These are phyloP conservation scores for Poecilia wingei DNA, from an alignment of 2,797 vertebrate genomes.

Conservation along the genomic window DNA sequence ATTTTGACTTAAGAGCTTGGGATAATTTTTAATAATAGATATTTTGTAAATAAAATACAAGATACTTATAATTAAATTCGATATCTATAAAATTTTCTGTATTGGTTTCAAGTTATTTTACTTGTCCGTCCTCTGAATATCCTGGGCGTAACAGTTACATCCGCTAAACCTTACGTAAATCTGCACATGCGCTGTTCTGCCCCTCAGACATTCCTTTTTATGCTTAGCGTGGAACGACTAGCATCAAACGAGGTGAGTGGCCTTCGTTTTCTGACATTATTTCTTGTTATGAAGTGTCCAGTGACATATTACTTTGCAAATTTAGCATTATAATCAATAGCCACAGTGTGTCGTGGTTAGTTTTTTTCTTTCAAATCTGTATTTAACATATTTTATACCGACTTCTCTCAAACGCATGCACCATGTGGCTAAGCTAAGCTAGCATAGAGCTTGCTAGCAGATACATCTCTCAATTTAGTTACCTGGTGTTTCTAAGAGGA, in stretches of 20 bases:
- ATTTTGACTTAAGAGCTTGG: too few species aligned
- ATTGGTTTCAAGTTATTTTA: neutral
- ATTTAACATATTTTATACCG: slow-evolving; percentile 5
- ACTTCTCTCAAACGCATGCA: slow-evolving; percentile 44
- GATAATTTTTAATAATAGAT: neutral
- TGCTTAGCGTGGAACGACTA: slow-evolving; percentile 75
- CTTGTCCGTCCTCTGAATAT: neutral
- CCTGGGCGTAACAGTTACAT: neutral
- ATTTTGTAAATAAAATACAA: neutral
- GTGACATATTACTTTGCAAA: accelerated
- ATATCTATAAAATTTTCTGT: neutral
- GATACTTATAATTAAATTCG: neutral
- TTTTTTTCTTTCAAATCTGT: accelerated
- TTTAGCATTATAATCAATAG: accelerated
- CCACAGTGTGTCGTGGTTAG: accelerated
- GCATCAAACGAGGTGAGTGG: slow-evolving; percentile 80
- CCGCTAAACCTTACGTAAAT: slow-evolving; percentile 47
- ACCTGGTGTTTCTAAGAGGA: neutral
- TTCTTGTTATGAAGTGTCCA: accelerated
- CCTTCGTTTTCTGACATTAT: slow-evolving; percentile 12
- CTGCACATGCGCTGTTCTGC: slow-evolving; percentile 72
- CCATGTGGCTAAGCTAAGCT: slow-evolving; percentile 69
- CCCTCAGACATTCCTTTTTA: slow-evolving; percentile 73
- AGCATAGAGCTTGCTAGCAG: slow-evolving; percentile 49
- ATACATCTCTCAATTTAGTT: neutral